Evolutionary conservation across 2,113 vertebrate species (phyloP).

Genomic region (Upupa epops): DNA sequence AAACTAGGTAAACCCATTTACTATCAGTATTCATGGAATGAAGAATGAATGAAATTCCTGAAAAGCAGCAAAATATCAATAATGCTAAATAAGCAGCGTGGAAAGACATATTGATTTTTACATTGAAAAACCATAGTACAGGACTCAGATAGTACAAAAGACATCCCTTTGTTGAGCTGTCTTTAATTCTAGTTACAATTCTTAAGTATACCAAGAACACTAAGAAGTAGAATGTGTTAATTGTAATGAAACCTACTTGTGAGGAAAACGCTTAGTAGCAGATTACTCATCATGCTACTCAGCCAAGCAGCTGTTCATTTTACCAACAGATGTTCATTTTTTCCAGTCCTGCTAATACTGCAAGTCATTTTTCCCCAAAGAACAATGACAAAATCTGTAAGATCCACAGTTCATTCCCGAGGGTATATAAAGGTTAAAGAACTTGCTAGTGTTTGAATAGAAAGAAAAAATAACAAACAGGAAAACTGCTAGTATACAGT

Average conservation of each 20-base stretch:
- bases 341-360: constrained; percentile 15
- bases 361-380: background rate
- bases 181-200: background rate
- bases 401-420: background rate
- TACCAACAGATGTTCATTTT: constrained; percentile 36
- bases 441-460: background rate
- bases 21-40: background rate
- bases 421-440: background rate
- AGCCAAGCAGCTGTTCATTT: constrained; percentile 16
- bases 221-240: background rate
- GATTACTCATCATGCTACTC: background rate
- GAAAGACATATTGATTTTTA: background rate
- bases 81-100: background rate
- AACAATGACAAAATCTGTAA: background rate
- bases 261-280: background rate
- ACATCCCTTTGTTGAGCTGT: background rate
- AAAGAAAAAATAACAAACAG: background rate
- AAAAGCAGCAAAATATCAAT: background rate
- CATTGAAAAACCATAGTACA: background rate
- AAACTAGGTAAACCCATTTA: background rate
- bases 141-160: background rate
- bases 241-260: background rate
- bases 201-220: background rate
- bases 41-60: background rate
- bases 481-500: background rate